These are phyloP conservation scores for Cephalopterus ornatus DNA, from an alignment of 2,113 vertebrate genomes.

Conservation along the genomic window DNA sequence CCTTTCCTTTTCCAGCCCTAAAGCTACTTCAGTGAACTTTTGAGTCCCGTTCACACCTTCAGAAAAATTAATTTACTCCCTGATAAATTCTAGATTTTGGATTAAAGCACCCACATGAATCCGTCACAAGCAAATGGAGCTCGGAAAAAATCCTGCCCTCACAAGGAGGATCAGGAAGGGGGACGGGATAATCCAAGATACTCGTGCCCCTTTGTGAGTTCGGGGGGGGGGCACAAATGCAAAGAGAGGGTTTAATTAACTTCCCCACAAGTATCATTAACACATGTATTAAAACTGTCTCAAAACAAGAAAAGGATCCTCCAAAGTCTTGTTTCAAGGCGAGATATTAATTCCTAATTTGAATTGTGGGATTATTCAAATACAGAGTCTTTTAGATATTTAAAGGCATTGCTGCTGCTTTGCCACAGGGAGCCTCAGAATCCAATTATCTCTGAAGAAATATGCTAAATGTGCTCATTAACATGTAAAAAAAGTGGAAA, in stretches of 20 bases:
- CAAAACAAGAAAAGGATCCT: not conserved
- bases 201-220: not conserved
- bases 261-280: not conserved
- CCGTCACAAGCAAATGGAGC: fast-evolving
- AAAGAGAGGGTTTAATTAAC: not conserved
- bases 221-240: not conserved
- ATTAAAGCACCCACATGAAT: not conserved
- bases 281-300: not conserved
- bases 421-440: not conserved
- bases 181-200: not conserved
- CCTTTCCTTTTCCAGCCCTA: not conserved
- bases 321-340: not conserved
- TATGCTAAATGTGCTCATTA: conserved; percentile 5
- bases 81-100: not conserved
- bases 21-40: not conserved
- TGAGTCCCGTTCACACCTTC: not conserved
- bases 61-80: not conserved
- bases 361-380: not conserved
- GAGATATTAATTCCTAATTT: not conserved
- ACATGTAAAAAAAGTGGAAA: not conserved
- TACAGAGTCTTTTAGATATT: not conserved
- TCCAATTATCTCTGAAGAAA: conserved; percentile 8
- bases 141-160: not conserved
- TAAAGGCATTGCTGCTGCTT: not conserved
- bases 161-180: not conserved